Evolutionary conservation across 2,113 vertebrate species (phyloP).

Genomic region (Pseudonaja textilis): DNA sequence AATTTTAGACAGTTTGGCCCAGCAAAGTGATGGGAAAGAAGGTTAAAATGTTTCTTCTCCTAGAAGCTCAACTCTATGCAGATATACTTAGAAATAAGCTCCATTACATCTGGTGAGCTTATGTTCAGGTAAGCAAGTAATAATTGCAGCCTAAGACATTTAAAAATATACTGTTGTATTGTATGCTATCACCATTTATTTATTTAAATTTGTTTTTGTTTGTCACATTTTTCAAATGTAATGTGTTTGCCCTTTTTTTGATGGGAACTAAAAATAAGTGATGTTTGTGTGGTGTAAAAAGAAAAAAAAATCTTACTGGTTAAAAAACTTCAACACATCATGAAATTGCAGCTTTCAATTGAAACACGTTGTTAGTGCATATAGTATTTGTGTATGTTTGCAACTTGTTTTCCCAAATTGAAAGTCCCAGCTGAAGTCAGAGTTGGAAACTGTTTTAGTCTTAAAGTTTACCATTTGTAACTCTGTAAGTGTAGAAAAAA

Average conservation of each 20-base stretch:
- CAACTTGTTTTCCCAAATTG: not conserved
- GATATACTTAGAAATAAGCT: not conserved
- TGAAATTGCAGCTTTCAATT: constrained; percentile 21
- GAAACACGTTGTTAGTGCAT: not conserved
- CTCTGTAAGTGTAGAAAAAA: constrained; percentile 51
- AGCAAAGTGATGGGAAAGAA: not conserved
- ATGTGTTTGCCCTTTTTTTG: not conserved
- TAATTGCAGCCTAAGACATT: not conserved
- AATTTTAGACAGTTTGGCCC: not conserved
- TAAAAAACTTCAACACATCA: constrained; percentile 19
- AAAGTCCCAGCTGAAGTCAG: constrained; percentile 21
- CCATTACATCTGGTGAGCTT: not conserved
- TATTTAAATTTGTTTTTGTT: not conserved
- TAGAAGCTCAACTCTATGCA: not conserved
- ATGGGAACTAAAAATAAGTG: not conserved
- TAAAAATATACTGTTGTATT: not conserved
- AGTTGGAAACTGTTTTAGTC: constrained; percentile 25
- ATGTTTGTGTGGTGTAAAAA: not conserved
- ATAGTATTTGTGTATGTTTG: not conserved
- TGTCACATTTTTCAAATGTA: not conserved
- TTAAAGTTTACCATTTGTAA: constrained; percentile 25
- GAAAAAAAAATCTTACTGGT: not conserved
- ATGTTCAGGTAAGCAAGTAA: not conserved
- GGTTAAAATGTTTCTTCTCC: not conserved
- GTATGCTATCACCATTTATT: not conserved